Percentiles rank a stretch among this genome's conserved stretches.
These are phyloP conservation scores for Agrochola lychnidis DNA, from an alignment of 2,888 invertebrate genomes.

Conservation along the genomic window DNA sequence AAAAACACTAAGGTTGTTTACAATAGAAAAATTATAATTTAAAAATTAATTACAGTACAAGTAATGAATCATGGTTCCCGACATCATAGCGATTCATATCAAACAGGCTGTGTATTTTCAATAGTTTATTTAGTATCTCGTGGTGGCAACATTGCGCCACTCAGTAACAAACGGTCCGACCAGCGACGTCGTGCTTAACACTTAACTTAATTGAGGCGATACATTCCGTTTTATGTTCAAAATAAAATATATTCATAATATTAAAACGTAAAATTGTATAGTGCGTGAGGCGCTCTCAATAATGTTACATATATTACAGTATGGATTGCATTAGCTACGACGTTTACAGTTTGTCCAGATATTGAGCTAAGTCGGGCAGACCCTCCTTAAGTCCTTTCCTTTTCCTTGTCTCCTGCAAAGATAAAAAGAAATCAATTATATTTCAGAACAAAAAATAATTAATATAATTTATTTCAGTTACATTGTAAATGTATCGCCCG, in stretches of 20 bases:
- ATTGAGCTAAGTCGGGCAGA: conserved; percentile 98
- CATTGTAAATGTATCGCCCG: conserved; percentile 81
- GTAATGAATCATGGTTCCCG: conserved; percentile 76
- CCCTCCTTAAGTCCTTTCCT: conserved; percentile 99
- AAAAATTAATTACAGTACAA: conserved; percentile 90
- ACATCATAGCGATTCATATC: conserved; percentile 67
- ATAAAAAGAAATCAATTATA: conserved; percentile 46
- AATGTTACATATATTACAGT: conserved; percentile 88
- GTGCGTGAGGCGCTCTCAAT: conserved; percentile 84
- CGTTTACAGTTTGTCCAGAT: conserved; percentile 99
- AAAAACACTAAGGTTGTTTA: conserved; percentile 80
- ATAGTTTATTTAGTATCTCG: conserved; percentile 62
- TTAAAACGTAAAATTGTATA: conserved; percentile 73
- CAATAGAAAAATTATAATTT: conserved; percentile 91
- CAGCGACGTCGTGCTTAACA: conserved; percentile 72
- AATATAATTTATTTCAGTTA: neutral
- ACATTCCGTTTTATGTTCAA: conserved; percentile 71
- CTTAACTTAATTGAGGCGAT: conserved; percentile 77
- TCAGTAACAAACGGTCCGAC: conserved; percentile 58
- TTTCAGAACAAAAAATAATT: neutral
- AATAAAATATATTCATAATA: conserved; percentile 72
- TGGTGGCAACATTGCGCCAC: conserved; percentile 47
- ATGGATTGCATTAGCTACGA: conserved; percentile 86
- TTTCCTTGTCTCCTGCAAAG: conserved; percentile 97
- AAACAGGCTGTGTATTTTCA: conserved; percentile 60